Conservation (phyloP, 2,888 invertebrate genomes). For the Standfussiana lucernea region DNA sequence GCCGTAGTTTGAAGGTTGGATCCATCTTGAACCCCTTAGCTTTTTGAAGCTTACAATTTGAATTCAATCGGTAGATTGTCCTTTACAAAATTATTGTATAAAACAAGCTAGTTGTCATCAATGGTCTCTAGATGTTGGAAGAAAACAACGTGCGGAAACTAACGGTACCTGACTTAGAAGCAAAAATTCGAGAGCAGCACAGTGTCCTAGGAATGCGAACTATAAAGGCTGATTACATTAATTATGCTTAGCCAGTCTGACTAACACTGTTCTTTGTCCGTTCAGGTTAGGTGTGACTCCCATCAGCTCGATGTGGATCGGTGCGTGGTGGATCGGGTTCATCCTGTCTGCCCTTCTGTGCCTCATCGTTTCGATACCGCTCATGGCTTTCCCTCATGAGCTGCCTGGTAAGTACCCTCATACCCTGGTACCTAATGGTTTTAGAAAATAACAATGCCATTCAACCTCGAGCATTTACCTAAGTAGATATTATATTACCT, state of each 20-base stretch:
- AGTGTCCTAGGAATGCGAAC: not conserved
- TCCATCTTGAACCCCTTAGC: too few relatives aligned
- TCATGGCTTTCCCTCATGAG: slow-evolving; percentile 93
- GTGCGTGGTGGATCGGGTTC: slow-evolving; percentile 97
- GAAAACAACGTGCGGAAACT: not conserved
- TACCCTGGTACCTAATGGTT: not conserved
- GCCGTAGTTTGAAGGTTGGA: not conserved
- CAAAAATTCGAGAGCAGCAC: not conserved
- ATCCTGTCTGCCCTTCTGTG: slow-evolving; percentile 92
- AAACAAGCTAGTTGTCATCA: not conserved
- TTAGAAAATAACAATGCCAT: not conserved
- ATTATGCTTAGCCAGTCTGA: not conserved
- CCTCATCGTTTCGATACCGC: slow-evolving; percentile 92
- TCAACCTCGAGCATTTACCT: not conserved
- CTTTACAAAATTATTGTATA: not conserved
- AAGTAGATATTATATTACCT: not conserved
- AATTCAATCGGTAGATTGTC: not conserved
- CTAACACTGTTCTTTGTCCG: slow-evolving; percentile 13
- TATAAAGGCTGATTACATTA: not conserved
- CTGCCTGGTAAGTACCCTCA: slow-evolving; percentile 91
- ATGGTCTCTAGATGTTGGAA: not conserved
- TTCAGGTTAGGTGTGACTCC: slow-evolving; percentile 93
- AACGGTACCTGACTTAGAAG: not conserved
- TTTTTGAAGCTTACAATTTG: not conserved
- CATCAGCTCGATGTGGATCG: slow-evolving; percentile 94